Percentiles rank a stretch among this genome's conserved stretches.
Evolutionary conservation across 2,888 invertebrate genomes (phyloP).

Genomic region (Monoplex corrugatus): DNA sequence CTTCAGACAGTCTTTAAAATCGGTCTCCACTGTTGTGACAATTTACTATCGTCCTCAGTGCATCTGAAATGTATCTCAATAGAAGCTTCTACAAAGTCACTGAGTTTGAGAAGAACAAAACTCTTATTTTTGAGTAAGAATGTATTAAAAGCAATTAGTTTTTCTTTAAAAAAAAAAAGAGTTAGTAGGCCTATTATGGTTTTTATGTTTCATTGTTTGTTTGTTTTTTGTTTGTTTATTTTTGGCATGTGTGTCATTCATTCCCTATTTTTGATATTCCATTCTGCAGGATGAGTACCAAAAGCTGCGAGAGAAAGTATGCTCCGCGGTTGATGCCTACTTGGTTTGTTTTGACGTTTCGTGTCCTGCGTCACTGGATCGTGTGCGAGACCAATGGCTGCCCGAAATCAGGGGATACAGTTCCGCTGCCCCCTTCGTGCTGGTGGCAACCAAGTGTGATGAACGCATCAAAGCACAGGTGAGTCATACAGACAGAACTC

Average conservation of each 20-base stretch:
- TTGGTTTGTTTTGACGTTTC: conserved; percentile 72
- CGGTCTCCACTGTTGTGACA: too few relatives aligned
- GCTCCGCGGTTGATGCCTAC: conserved; percentile 68
- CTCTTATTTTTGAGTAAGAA: too few relatives aligned
- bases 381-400: conserved; percentile 69
- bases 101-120: too few relatives aligned
- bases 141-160: too few relatives aligned
- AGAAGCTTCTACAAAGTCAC: too few relatives aligned
- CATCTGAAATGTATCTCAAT: too few relatives aligned
- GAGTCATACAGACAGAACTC: neutral
- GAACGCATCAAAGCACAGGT: conserved; percentile 42
- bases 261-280: neutral
- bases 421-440: conserved; percentile 65
- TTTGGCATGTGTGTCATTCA: too few relatives aligned
- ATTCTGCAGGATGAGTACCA: conserved; percentile 73
- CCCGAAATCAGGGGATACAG: conserved; percentile 64
- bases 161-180: too few relatives aligned
- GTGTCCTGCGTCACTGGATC: conserved; percentile 67
- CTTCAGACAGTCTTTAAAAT: too few relatives aligned
- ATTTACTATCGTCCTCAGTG: too few relatives aligned
- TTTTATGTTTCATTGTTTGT: neutral
- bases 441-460: conserved; percentile 69
- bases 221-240: neutral
- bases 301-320: conserved; percentile 68
- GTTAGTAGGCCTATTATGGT: too few relatives aligned